Evolutionary conservation across 2,113 vertebrate species (phyloP), one percentile per base, ranked within the genome.

Genomic region (Vidua macroura): DNA sequence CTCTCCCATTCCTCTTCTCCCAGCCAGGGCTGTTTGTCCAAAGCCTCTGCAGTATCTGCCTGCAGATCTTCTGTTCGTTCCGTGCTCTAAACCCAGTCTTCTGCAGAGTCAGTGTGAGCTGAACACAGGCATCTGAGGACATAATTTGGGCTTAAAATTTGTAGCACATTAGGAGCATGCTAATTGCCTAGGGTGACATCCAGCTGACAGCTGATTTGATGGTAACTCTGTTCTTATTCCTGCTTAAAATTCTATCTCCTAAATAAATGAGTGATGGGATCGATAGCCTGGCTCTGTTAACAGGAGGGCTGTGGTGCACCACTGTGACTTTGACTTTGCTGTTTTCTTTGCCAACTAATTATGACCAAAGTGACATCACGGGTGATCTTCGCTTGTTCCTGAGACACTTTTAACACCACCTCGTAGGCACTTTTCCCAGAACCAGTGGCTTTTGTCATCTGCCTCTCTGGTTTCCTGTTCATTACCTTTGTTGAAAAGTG

Each of bases 101-200:
- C 83, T 64, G 68, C 93, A 56, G 44, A 95, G 92, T 33, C 85
- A 76, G 74, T 74, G 83, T 82, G 90, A 94, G 88, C 69, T 62
- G 80, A 75, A 96, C 0, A 0, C 88, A 90, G 81, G 88, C 93
- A 96, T 95, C 83, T 53, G 88, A 96, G 90, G 90, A 90, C 77
- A 23, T 78, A 16, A 94, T 96, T 93, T 86, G 83, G 76, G 69
- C 37, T 96, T 95, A 75, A 84, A 95, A 75, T 90, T 95, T 88
- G 90, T 62, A 66, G 83, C 92, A 81, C 86, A 72, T 96, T 94
- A 95, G 93, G 76, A 93, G 83, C 94, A 84, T 72, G 88, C 80
- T 97, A 97, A 97, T 95, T 97, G 94, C 94, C 93, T 96, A 81
- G 80, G 86, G 90, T 93, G 95, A 86, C 80, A 86, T 84, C 96